These are phyloP conservation scores for Strix aluco DNA, from an alignment of 2,113 vertebrate genomes.

Conservation along the genomic window DNA sequence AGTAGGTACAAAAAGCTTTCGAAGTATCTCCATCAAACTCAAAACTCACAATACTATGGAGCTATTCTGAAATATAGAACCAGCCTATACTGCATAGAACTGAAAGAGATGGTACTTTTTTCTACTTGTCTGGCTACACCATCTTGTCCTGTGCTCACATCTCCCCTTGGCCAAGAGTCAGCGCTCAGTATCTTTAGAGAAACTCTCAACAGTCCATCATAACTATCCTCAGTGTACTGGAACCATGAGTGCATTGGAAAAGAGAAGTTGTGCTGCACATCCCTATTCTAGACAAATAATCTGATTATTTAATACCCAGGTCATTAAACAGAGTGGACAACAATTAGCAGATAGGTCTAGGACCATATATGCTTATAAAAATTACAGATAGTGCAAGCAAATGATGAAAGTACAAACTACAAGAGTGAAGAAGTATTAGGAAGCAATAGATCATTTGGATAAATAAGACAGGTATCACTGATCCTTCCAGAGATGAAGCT, in stretches of 20 bases:
- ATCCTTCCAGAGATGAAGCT: background rate
- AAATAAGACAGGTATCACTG: background rate
- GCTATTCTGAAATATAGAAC: background rate
- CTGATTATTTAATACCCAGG: background rate
- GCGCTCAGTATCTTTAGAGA: background rate
- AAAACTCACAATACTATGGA: background rate
- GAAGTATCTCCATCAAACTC: background rate
- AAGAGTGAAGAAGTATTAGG: background rate
- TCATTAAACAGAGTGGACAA: background rate
- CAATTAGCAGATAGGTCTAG: background rate
- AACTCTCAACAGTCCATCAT: background rate
- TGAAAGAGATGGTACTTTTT: background rate
- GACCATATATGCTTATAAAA: background rate
- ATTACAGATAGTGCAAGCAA: background rate
- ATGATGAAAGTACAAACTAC: background rate
- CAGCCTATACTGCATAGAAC: background rate
- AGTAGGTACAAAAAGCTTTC: background rate
- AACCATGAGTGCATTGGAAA: background rate
- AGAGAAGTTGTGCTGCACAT: background rate
- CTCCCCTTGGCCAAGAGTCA: background rate
- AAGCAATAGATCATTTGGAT: background rate
- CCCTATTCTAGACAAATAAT: background rate
- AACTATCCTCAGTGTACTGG: background rate
- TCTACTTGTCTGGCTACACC: background rate
- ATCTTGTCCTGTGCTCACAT: background rate